phyloP scores from a whole-genome alignment of 2,113 vertebrate species.

The Podiceps cristatus region DNA sequence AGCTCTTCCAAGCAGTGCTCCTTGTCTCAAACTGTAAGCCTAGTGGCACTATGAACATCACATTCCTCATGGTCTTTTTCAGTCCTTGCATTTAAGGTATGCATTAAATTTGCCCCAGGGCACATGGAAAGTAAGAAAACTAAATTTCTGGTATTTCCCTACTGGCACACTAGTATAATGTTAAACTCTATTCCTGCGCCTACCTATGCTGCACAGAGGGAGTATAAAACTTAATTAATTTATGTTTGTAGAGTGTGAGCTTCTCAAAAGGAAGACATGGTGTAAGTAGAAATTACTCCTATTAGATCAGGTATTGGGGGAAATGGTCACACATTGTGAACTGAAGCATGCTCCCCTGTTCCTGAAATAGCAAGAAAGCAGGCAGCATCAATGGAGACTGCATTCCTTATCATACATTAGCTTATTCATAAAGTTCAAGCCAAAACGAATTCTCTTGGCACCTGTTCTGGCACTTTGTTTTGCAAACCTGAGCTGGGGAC shows the following conservation, averaged over 20 bases:
- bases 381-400: not conserved
- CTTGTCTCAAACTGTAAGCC: not conserved
- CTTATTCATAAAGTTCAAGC: slow-evolving; percentile 22
- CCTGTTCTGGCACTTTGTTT: not conserved
- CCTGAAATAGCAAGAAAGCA: not conserved
- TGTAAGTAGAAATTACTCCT: slow-evolving; percentile 20
- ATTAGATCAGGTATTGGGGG: not conserved
- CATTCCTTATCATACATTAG: not conserved
- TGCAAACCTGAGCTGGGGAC: not conserved
- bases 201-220: not conserved
- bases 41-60: not conserved
- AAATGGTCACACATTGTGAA: not conserved
- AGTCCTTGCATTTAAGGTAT: not conserved
- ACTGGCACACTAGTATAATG: not conserved
- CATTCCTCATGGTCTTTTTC: not conserved
- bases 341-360: not conserved
- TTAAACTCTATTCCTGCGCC: slow-evolving; percentile 36
- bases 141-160: slow-evolving; percentile 8
- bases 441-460: not conserved
- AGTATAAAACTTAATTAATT: slow-evolving; percentile 58
- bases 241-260: not conserved
- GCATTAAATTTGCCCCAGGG: not conserved
- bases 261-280: slow-evolving; percentile 8
- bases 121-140: not conserved
- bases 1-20: not conserved